phyloP scores from a whole-genome alignment of 2,797 vertebrate species.

The Tangara arthus region DNA sequence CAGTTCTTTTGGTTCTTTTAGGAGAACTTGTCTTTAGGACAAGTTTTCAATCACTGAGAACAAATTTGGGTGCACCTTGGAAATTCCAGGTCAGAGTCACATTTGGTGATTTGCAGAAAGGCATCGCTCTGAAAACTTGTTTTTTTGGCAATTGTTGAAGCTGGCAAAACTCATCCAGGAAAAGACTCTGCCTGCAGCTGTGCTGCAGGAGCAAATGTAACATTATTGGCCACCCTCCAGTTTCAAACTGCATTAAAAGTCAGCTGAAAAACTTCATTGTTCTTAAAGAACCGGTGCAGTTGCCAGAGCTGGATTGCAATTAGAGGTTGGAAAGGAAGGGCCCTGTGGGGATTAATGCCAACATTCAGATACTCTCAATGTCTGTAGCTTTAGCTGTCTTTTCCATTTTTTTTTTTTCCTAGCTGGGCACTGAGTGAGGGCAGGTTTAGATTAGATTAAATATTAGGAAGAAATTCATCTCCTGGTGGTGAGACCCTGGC shows the following conservation, averaged over 20 bases:
- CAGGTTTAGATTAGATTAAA: not conserved
- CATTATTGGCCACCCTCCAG: conserved; percentile 29
- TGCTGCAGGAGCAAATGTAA: conserved; percentile 29
- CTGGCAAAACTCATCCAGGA: conserved; percentile 10
- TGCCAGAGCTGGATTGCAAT: conserved; percentile 42
- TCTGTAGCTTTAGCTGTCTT: not conserved
- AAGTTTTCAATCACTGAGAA: not conserved
- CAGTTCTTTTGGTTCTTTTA: not conserved
- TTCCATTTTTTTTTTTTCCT: not conserved
- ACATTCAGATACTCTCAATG: not conserved
- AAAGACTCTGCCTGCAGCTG: conserved; percentile 41
- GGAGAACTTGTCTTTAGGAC: not conserved
- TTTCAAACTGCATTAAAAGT: conserved; percentile 55
- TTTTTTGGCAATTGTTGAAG: not conserved
- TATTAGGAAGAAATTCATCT: not conserved
- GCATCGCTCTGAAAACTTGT: not conserved
- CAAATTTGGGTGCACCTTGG: not conserved
- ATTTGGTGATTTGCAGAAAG: not conserved
- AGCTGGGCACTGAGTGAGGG: not conserved
- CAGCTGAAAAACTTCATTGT: conserved; percentile 64
- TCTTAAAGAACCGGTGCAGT: conserved; percentile 22
- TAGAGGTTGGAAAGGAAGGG: not conserved
- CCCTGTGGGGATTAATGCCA: not conserved
- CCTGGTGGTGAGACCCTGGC: accelerated
- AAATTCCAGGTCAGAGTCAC: not conserved